Conservation (phyloP, 2,797 vertebrate genomes). For the Sebastes melanostomus region DNA sequence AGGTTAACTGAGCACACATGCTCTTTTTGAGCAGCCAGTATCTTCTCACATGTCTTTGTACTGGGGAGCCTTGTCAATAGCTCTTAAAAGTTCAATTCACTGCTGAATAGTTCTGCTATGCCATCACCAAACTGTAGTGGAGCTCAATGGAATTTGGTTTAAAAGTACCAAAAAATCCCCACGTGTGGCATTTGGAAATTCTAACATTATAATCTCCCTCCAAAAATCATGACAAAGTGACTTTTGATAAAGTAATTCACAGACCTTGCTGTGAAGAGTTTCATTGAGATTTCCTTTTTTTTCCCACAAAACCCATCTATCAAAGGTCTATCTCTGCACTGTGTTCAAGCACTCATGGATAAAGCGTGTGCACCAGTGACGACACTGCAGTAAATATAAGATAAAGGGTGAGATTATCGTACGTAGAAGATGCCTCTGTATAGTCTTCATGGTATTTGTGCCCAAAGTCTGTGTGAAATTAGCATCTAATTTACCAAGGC, state of each 20-base stretch:
- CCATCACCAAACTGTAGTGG: neutral
- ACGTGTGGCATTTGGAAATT: neutral
- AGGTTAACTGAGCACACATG: neutral
- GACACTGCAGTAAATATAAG: neutral
- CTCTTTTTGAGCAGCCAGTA: neutral
- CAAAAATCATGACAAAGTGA: neutral
- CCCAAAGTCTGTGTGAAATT: constrained; percentile 22
- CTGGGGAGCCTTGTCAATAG: neutral
- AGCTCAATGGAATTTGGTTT: neutral
- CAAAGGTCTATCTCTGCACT: neutral
- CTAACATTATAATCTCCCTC: neutral
- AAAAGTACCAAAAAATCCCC: neutral
- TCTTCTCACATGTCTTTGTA: neutral
- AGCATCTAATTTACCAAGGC: constrained; percentile 34
- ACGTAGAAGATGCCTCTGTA: neutral
- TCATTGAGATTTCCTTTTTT: neutral
- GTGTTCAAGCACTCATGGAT: neutral
- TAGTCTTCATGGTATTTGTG: constrained; percentile 3
- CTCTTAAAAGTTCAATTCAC: neutral
- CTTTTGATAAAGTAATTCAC: neutral
- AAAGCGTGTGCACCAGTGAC: neutral
- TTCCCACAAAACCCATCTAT: neutral
- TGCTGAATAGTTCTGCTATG: neutral
- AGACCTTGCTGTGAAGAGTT: neutral
- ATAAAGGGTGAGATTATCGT: neutral